Conservation (phyloP, 2,797 vertebrate species). For the Anguilla megastoma region DNA sequence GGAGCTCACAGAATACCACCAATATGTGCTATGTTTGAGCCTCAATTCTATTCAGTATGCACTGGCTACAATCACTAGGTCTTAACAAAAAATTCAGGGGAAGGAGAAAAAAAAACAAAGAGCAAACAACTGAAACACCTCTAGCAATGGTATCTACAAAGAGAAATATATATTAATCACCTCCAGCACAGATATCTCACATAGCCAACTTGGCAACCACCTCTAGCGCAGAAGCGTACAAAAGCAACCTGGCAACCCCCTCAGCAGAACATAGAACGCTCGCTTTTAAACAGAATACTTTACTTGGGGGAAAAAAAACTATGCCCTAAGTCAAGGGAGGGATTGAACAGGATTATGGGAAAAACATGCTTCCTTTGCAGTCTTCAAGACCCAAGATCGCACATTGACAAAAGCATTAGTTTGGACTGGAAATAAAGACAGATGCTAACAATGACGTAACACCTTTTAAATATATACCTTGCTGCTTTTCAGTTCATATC, state of each 20-base stretch:
- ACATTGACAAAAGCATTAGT: not conserved
- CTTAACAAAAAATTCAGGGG: not conserved
- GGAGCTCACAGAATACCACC: not conserved
- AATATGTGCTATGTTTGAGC: not conserved
- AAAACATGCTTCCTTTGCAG: not conserved
- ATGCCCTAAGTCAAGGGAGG: not conserved
- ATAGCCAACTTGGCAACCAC: not conserved
- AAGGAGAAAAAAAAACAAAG: too few species aligned
- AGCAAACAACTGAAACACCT: not conserved
- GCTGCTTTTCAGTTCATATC: slow-evolving; percentile 22
- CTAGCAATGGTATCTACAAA: not conserved
- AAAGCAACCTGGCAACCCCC: not conserved
- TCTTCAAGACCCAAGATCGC: not conserved
- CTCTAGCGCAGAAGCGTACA: not conserved
- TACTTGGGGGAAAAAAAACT: not conserved
- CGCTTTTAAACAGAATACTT: not conserved
- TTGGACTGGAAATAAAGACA: not conserved
- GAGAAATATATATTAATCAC: not conserved
- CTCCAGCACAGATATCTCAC: not conserved
- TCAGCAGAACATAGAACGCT: not conserved
- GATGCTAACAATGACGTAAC: not conserved
- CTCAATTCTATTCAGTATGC: not conserved
- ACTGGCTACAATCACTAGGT: not conserved
- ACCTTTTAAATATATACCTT: not conserved
- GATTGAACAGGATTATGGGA: not conserved